phyloP scores from a whole-genome alignment of 1,140 invertebrate species.

The Lamellibrachia luymesi region DNA sequence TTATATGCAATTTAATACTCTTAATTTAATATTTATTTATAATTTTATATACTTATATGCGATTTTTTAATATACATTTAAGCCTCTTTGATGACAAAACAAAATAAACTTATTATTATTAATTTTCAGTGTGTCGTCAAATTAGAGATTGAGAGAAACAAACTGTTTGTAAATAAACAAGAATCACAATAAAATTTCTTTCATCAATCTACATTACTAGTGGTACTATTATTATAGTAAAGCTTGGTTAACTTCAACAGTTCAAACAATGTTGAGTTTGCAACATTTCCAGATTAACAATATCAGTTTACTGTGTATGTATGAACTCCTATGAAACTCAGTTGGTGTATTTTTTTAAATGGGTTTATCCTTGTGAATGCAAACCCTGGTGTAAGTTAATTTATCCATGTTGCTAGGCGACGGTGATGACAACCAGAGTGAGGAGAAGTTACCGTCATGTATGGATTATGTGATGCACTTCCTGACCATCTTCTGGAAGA shows the following conservation, averaged over 20 bases:
- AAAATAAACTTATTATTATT: neutral
- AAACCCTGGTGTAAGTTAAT: neutral
- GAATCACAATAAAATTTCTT: neutral
- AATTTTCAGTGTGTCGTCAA: neutral
- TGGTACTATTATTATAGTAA: neutral
- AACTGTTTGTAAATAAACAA: neutral
- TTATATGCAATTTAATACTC: no score
- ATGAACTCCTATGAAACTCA: no score
- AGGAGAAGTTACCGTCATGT: constrained; percentile 70
- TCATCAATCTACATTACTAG: neutral
- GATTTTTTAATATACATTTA: no score
- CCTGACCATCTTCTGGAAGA: constrained; percentile 95
- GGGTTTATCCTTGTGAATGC: neutral
- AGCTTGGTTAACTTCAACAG: neutral
- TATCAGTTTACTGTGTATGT: no score
- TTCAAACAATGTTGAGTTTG: no score
- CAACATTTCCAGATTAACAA: no score
- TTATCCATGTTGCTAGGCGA: constrained; percentile 56
- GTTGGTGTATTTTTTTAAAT: no score
- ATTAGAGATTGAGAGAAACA: neutral
- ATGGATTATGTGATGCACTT: constrained; percentile 95
- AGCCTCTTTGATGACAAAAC: neutral
- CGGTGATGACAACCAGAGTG: constrained; percentile 57
- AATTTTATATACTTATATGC: no score
- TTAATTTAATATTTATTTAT: no score